These are phyloP conservation scores for Deroplatys truncata DNA, from an alignment of 2,888 invertebrate species.

Conservation along the genomic window DNA sequence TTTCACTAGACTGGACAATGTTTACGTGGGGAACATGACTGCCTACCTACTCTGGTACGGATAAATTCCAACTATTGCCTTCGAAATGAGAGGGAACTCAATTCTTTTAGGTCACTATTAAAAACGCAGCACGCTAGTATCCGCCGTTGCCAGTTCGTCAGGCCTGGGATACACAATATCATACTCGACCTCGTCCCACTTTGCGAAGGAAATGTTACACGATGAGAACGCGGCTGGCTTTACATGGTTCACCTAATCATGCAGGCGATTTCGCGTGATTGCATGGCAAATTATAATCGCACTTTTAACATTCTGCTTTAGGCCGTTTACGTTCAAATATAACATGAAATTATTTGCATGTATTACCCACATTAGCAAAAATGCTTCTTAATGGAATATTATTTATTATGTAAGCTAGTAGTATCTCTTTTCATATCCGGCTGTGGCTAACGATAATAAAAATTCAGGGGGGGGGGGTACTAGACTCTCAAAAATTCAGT, in stretches of 20 bases:
- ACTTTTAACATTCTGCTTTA: not conserved
- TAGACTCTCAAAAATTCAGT: no score
- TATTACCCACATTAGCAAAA: no score
- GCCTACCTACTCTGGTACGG: not conserved
- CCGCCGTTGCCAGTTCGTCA: conserved; percentile 19
- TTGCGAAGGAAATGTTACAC: conserved; percentile 13
- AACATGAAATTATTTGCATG: no score
- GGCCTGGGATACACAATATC: not conserved
- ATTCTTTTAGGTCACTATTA: not conserved
- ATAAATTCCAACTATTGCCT: not conserved
- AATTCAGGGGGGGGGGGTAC: no score
- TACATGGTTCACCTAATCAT: not conserved
- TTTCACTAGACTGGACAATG: not conserved
- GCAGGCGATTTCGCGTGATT: not conserved
- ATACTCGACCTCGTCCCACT: conserved; percentile 11
- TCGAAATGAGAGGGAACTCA: not conserved
- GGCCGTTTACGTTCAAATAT: not conserved
- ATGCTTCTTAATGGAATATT: no score
- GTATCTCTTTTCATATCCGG: no score
- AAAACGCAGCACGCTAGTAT: conserved; percentile 14
- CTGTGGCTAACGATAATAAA: no score
- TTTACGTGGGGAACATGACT: not conserved
- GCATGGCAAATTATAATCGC: no score
- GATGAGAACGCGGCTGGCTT: not conserved
- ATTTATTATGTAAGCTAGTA: no score